These are phyloP conservation scores for Sciurus carolinensis DNA, from an alignment of 2,797 vertebrate species.

Conservation along the genomic window DNA sequence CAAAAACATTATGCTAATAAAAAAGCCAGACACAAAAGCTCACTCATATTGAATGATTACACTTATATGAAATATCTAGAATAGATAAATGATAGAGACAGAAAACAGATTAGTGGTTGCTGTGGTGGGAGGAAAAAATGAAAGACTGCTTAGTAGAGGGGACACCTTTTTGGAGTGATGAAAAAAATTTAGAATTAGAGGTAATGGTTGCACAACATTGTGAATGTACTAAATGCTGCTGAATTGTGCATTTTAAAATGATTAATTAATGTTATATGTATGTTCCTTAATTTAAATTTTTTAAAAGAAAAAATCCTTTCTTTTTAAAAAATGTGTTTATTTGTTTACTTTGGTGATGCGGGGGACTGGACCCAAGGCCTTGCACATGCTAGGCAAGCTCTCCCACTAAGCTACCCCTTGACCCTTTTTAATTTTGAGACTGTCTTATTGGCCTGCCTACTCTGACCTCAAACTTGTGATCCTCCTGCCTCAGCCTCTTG, in stretches of 20 bases:
- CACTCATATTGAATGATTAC: not conserved
- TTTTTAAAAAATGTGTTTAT: not conserved
- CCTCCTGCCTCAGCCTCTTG: not conserved
- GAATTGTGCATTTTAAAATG: not conserved
- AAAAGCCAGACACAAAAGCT: not conserved
- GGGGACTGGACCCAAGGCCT: not conserved
- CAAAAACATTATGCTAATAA: not conserved
- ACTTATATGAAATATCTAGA: conserved; percentile 23
- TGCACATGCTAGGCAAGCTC: not conserved
- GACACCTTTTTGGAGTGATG: not conserved
- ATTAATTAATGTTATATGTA: conserved; percentile 14
- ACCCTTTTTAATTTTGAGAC: not conserved
- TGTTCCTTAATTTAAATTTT: conserved; percentile 15
- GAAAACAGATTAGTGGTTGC: not conserved
- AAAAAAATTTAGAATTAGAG: conserved; percentile 29
- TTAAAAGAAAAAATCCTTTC: not conserved
- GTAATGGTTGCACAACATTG: not conserved
- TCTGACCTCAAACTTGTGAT: not conserved
- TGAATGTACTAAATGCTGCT: not conserved
- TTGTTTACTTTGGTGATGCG: not conserved
- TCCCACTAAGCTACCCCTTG: not conserved
- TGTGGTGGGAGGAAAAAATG: not conserved
- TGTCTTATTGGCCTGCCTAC: not conserved
- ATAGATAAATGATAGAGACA: not conserved
- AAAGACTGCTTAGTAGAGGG: not conserved